Conservation (phyloP, 2,113 vertebrate genomes). For the Antechinus stuartii region DNA sequence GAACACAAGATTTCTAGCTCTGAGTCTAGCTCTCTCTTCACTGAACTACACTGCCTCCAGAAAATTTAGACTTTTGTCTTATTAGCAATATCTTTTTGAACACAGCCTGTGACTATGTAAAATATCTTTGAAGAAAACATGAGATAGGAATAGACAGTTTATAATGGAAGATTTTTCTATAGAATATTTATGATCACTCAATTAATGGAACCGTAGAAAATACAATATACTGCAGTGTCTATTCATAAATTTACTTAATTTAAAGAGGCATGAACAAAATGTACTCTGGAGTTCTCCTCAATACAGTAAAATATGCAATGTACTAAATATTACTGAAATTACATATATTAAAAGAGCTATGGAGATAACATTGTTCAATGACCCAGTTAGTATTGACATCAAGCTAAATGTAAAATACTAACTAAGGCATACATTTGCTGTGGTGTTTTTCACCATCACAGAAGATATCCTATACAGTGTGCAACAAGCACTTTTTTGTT, state of each 20-base stretch:
- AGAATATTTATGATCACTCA: neutral
- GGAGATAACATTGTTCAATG: neutral
- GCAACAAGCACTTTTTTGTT: neutral
- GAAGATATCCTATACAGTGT: neutral
- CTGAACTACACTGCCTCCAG: too few species aligned
- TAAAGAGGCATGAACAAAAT: neutral
- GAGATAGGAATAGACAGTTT: neutral
- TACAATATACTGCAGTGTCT: neutral
- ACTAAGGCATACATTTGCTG: neutral
- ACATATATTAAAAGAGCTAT: neutral
- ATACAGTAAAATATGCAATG: neutral
- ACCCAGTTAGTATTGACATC: neutral
- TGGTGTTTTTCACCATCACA: neutral
- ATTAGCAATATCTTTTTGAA: neutral
- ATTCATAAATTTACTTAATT: neutral
- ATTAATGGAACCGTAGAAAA: neutral
- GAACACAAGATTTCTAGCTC: too few species aligned
- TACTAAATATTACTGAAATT: neutral
- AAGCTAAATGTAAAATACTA: neutral
- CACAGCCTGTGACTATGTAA: neutral
- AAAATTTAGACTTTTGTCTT: too few species aligned
- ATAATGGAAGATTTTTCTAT: neutral
- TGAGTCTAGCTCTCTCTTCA: too few species aligned
- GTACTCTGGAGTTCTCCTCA: neutral
- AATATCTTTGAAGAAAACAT: neutral